Evolutionary conservation across 1,140 invertebrate species (phyloP), one percentile per base, ranked within the genome.

Genomic region (Neotoxoptera formosana): DNA sequence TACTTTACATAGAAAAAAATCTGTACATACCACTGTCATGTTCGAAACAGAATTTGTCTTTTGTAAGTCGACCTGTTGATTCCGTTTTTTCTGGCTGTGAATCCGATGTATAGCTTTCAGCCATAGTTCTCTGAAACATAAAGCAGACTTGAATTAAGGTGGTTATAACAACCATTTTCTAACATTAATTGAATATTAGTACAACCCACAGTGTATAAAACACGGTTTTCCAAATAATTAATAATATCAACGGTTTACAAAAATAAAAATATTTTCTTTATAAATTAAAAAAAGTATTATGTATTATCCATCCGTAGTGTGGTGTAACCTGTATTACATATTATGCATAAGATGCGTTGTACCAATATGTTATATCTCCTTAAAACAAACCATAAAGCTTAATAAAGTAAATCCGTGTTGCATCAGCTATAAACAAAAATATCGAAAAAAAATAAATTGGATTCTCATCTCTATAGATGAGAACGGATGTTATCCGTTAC

Each of bases 41-140:
- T 90, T 90, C 14, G 89, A 90, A 67, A 90, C 36, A 56, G 89
- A 90, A 67, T 60, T 90, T n/a, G 89, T 30, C 25, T 90, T 90
- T 67, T 90, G 89, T 45, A 90, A n/a, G 30, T 90, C 56, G 56
- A 60, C 17, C 7, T 30, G 89, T n/a, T 45, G 53, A 90, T 20
- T 67, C 2, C 41, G 30, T 17, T 53, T 45, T 45, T 90, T 90
- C 56, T 90, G 89, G 36, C 89, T 90, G 89, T 90, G 89, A 47
- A 90, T 90, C 20, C 89, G 89, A 41, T 90, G 89, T 30, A 90
- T 90, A 8, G 89, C 89, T 60, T 36, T 90, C 53, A 90, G 41
- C 89, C 89, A 90, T 67, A 90, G 25, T 45, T 90, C 89, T 60
- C 89, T 90, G 36, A 60, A 60, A 90, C 30, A 53, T 21, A 20